Conservation (phyloP, 2,797 vertebrate species). For the Helostoma temminkii region DNA sequence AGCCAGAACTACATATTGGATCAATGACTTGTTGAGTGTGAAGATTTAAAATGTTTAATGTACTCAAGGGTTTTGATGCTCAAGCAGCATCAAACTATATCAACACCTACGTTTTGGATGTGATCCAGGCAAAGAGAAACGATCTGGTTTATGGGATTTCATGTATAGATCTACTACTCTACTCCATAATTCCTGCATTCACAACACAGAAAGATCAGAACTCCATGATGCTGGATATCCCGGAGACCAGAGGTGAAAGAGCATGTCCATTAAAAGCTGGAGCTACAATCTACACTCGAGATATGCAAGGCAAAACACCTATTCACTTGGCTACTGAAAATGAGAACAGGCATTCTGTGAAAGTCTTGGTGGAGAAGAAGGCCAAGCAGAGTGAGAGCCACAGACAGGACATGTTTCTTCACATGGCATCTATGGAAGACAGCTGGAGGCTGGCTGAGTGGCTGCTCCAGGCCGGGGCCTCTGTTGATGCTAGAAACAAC, state of each 20-base stretch:
- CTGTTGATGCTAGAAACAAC: slow-evolving; percentile 61
- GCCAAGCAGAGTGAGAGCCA: slow-evolving; percentile 65
- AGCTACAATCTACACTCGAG: slow-evolving; percentile 72
- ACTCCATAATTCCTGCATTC: slow-evolving; percentile 79
- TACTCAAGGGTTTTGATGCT: slow-evolving; percentile 22
- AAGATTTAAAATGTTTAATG: slow-evolving; percentile 36
- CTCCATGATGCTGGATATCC: slow-evolving; percentile 80
- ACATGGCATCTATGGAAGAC: slow-evolving; percentile 78
- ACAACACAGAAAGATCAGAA: slow-evolving; percentile 82
- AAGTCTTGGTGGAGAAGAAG: slow-evolving; percentile 80
- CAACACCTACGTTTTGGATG: slow-evolving; percentile 84
- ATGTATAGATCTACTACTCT: slow-evolving; percentile 81
- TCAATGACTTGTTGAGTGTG: background rate
- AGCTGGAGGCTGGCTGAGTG: slow-evolving; percentile 75
- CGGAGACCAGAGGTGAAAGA: slow-evolving; percentile 85
- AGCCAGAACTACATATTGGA: background rate
- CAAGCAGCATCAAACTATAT: slow-evolving; percentile 54
- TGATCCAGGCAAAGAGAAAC: slow-evolving; percentile 82
- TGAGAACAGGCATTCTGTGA: slow-evolving; percentile 63
- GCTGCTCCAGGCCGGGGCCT: slow-evolving; percentile 76
- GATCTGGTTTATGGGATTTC: slow-evolving; percentile 83
- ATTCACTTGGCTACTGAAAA: slow-evolving; percentile 79
- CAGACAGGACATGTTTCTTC: slow-evolving; percentile 77
- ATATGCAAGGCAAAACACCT: slow-evolving; percentile 72
- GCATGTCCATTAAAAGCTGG: slow-evolving; percentile 81